phyloP scores from a whole-genome alignment of 2,888 invertebrate species.

The Xanthorhoe spadicearia region DNA sequence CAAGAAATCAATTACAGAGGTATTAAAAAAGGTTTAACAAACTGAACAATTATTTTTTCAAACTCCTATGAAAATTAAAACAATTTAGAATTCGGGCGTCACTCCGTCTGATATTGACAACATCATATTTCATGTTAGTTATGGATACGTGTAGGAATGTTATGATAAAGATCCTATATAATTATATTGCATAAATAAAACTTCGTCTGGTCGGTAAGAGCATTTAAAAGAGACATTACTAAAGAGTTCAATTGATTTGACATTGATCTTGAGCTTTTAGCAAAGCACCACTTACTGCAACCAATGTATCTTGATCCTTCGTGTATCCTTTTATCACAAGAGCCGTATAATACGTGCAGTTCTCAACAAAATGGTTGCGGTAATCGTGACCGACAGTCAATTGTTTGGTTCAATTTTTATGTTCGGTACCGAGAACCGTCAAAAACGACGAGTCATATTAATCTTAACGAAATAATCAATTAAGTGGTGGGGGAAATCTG shows the following conservation, averaged over 20 bases:
- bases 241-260: conserved; percentile 53
- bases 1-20: too few relatives aligned
- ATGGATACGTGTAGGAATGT: too few relatives aligned
- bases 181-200: too few relatives aligned
- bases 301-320: conserved; percentile 50
- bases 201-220: too few relatives aligned
- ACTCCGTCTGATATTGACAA: too few relatives aligned
- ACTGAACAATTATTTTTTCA: too few relatives aligned
- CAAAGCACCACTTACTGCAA: conserved; percentile 49
- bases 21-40: too few relatives aligned
- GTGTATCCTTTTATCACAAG: conserved; percentile 26
- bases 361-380: conserved; percentile 50
- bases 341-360: conserved; percentile 35
- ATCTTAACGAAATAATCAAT: conserved; percentile 83
- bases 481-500: conserved; percentile 79
- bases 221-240: conserved; percentile 22
- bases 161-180: too few relatives aligned
- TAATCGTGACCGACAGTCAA: conserved; percentile 64
- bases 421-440: conserved; percentile 64
- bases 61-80: too few relatives aligned
- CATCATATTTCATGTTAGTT: too few relatives aligned
- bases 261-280: conserved; percentile 67
- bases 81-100: too few relatives aligned
- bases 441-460: conserved; percentile 78
- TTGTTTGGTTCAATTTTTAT: conserved; percentile 70